A percentile compares a stretch with the other conserved stretches of the same genome.
These are phyloP conservation scores for Protomyctophum bolini DNA, from an alignment of 2,113 vertebrate genomes.

Conservation along the genomic window DNA sequence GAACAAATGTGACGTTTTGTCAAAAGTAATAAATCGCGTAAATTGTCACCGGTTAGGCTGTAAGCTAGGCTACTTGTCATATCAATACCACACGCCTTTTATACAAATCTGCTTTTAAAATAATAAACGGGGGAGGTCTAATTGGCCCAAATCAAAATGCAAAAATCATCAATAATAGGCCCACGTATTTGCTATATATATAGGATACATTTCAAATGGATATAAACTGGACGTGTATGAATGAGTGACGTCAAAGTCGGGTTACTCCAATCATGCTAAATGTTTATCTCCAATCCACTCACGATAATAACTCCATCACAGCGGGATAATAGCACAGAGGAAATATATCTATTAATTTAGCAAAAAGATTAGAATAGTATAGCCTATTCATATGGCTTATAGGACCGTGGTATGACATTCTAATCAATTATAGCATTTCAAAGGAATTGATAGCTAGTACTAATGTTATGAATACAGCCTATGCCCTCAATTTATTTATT, in stretches of 20 bases:
- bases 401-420: conserved; percentile 54
- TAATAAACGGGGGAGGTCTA: neutral
- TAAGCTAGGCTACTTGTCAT: conserved; percentile 3
- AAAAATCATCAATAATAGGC: conserved; percentile 11
- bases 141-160: neutral
- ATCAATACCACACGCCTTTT: neutral
- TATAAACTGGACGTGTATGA: conserved; percentile 42
- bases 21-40: conserved; percentile 25
- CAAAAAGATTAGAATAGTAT: conserved; percentile 61
- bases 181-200: conserved; percentile 1
- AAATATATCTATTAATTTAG: conserved; percentile 75
- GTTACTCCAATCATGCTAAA: conserved; percentile 71
- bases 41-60: conserved; percentile 28
- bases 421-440: conserved; percentile 71
- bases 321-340: conserved; percentile 62
- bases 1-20: conserved; percentile 44
- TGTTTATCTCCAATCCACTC: conserved; percentile 72
- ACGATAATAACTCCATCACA: conserved; percentile 64
- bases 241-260: conserved; percentile 58
- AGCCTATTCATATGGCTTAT: conserved; percentile 66
- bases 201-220: conserved; percentile 29
- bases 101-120: neutral
- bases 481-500: conserved; percentile 14
- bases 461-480: conserved; percentile 66
- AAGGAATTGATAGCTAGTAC: conserved; percentile 66